Conservation (phyloP, 1,140 invertebrate species). For the Magallana gigas region DNA sequence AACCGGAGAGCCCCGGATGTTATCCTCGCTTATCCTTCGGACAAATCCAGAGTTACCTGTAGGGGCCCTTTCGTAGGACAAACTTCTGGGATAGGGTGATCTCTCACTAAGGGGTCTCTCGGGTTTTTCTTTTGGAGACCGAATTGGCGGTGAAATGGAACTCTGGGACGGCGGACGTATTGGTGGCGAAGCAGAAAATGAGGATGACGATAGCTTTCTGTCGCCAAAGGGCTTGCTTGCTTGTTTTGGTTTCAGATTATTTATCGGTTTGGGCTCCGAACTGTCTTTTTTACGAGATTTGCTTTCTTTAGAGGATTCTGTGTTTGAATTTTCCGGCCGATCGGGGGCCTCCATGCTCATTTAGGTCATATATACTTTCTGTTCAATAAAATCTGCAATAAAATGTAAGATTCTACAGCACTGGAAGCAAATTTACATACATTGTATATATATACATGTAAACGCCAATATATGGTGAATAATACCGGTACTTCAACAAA, state of each 20-base stretch:
- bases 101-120: conserved; percentile 5
- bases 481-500: too few relatives aligned
- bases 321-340: background rate
- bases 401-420: too few relatives aligned
- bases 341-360: background rate
- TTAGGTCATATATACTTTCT: too few relatives aligned
- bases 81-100: background rate
- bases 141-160: conserved; percentile 2
- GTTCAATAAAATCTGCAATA: too few relatives aligned
- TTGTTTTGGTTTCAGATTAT: too few relatives aligned
- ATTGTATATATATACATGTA: too few relatives aligned
- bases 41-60: background rate
- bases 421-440: too few relatives aligned
- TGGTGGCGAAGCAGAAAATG: background rate
- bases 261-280: background rate
- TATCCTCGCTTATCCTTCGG: background rate
- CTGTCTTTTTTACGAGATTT: background rate
- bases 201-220: background rate
- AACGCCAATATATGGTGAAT: too few relatives aligned
- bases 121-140: background rate
- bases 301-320: background rate
- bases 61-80: background rate
- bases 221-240: background rate
- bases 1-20: background rate
- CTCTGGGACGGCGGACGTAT: background rate